Percentiles rank a stretch among this genome's conserved stretches.
Conservation (phyloP, 1,140 invertebrate genomes). For the Hylaeus volcanicus region DNA sequence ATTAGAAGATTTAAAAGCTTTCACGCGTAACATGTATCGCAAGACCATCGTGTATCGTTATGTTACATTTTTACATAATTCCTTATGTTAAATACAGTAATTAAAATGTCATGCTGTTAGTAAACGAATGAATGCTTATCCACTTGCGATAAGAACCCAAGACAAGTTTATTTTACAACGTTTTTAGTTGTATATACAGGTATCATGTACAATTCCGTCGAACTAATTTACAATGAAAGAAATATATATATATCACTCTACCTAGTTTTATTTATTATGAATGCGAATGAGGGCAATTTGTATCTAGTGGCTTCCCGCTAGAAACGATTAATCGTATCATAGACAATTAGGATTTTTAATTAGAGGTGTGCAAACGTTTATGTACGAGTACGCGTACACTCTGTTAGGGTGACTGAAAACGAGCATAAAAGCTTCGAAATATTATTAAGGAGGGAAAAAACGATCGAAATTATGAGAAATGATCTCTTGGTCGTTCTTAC, state of each 20-base stretch:
- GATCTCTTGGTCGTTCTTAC: slow-evolving; percentile 29
- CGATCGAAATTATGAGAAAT: background rate
- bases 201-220: slow-evolving; percentile 70
- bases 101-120: slow-evolving; percentile 79
- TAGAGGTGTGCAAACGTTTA: slow-evolving; percentile 40
- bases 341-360: slow-evolving; percentile 34
- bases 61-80: background rate
- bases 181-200: slow-evolving; percentile 72
- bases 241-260: slow-evolving; percentile 36
- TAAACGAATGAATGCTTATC: slow-evolving; percentile 65
- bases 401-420: background rate
- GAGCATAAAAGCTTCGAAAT: background rate
- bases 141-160: slow-evolving; percentile 53
- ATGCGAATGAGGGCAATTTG: slow-evolving; percentile 36
- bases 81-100: background rate
- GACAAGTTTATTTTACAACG: slow-evolving; percentile 59
- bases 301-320: slow-evolving; percentile 25
- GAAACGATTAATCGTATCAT: slow-evolving; percentile 31
- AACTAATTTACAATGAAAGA: slow-evolving; percentile 64
- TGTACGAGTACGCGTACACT: background rate
- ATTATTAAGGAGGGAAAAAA: background rate
- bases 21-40: background rate
- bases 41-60: background rate
- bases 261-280: slow-evolving; percentile 33
- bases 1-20: slow-evolving; percentile 34